Conservation (phyloP, 2,113 vertebrate species). For the Heterotis niloticus region DNA sequence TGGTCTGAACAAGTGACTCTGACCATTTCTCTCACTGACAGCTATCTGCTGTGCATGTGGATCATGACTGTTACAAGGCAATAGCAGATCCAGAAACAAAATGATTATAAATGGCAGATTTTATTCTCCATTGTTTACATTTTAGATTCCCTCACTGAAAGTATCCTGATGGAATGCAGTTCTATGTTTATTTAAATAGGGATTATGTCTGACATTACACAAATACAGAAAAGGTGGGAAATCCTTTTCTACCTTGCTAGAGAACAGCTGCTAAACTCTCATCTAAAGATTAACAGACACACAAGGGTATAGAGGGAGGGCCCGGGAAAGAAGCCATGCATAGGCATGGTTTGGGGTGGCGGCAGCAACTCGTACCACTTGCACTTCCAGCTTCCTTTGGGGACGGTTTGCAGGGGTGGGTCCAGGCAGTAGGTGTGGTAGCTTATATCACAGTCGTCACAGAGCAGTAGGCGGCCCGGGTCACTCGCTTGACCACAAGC, state of each 20-base stretch:
- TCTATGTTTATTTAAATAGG: conserved; percentile 25
- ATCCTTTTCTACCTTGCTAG: conserved; percentile 25
- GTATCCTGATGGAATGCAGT: conserved; percentile 12
- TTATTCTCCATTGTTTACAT: background rate
- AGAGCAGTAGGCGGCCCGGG: conserved; percentile 85
- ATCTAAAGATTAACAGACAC: conserved; percentile 12
- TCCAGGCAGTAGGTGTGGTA: conserved; percentile 97
- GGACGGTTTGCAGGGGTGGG: conserved; percentile 89
- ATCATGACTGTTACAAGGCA: background rate
- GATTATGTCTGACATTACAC: conserved; percentile 33
- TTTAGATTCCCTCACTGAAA: conserved; percentile 11
- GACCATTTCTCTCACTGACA: background rate
- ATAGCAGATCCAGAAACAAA: background rate
- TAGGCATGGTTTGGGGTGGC: background rate
- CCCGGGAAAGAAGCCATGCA: background rate
- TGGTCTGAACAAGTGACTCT: background rate
- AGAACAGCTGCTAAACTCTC: conserved; percentile 30
- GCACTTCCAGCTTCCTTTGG: conserved; percentile 97
- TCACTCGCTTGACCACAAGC: conserved; percentile 91
- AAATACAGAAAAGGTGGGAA: conserved; percentile 9
- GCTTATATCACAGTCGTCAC: conserved; percentile 96
- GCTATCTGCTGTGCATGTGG: too few species aligned
- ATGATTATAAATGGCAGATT: background rate
- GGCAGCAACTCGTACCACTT: conserved; percentile 74
- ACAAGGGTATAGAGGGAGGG: background rate